Evolutionary conservation across 2,113 vertebrate species (phyloP).

Genomic region (Cinclus mexicanus): DNA sequence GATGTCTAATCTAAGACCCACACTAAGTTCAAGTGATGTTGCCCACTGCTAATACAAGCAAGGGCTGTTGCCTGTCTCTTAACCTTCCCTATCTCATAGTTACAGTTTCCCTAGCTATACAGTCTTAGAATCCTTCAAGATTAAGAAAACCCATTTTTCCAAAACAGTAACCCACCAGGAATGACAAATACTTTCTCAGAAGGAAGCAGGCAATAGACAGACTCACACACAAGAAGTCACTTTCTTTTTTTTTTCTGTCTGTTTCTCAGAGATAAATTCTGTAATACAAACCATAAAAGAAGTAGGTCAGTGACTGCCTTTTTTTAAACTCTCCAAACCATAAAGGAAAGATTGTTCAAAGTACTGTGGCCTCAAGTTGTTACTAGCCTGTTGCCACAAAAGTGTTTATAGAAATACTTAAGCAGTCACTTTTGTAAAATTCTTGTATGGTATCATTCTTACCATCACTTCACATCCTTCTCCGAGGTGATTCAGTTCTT

Average conservation of each 20-base stretch:
- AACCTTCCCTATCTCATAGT: not conserved
- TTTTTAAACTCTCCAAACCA: not conserved
- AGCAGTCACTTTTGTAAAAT: conserved; percentile 12
- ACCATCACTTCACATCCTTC: conserved; percentile 28
- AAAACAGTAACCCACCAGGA: not conserved
- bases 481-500: conserved; percentile 49
- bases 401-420: conserved; percentile 5
- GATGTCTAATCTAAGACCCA: not conserved
- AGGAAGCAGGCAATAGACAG: not conserved
- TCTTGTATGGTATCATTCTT: conserved; percentile 5
- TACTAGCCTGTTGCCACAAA: conserved; percentile 12
- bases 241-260: not conserved
- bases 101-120: not conserved
- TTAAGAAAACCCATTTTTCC: not conserved
- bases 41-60: not conserved
- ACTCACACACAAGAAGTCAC: not conserved
- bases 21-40: not conserved
- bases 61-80: not conserved
- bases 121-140: not conserved
- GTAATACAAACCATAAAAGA: not conserved
- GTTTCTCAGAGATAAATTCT: not conserved
- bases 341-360: not conserved
- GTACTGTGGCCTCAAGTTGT: not conserved
- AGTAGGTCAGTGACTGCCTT: not conserved
- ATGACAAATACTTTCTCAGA: not conserved